Conservation (phyloP, 2,888 invertebrate species). For the Stramonita haemastoma region DNA sequence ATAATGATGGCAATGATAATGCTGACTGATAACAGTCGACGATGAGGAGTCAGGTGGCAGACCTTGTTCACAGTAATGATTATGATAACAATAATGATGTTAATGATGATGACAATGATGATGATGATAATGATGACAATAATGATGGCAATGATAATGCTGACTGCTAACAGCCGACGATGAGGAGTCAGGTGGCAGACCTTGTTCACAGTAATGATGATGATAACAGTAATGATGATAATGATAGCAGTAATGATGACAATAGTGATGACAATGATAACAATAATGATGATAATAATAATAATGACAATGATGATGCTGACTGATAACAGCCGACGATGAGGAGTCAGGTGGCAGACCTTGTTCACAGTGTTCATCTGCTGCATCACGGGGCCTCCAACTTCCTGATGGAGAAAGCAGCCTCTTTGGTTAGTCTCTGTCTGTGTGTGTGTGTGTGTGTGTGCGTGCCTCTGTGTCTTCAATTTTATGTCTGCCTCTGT, state of each 20-base stretch:
- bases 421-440: slow-evolving; percentile 79
- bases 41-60: not conserved
- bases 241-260: not conserved
- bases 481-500: not conserved
- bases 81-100: not conserved
- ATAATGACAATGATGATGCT: not conserved
- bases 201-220: not conserved
- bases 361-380: slow-evolving; percentile 84
- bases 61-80: no score
- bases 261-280: not conserved
- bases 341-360: slow-evolving; percentile 86
- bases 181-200: no score
- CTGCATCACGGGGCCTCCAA: slow-evolving; percentile 87
- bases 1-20: no score
- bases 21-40: not conserved
- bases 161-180: no score
- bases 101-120: not conserved
- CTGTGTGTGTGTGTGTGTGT: not conserved
- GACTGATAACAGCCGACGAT: slow-evolving; percentile 81
- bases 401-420: slow-evolving; percentile 84
- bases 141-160: not conserved
- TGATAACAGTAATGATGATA: not conserved
- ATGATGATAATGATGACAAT: not conserved
- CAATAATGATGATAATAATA: not conserved
- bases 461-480: not conserved